Conservation (phyloP, 1,140 invertebrate species). For the Microvelia longipes region DNA sequence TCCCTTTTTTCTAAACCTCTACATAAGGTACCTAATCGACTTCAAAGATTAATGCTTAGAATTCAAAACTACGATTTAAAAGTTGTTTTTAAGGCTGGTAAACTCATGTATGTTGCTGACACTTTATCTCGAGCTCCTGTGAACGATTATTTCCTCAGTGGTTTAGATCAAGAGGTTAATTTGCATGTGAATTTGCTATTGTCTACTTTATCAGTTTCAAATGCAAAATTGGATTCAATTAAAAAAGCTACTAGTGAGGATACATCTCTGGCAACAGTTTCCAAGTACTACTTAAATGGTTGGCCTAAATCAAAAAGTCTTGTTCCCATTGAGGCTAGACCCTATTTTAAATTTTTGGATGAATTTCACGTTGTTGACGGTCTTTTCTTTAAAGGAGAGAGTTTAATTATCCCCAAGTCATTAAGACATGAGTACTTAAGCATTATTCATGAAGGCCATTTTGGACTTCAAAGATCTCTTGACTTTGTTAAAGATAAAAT, state of each 20-base stretch:
- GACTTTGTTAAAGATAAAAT: not conserved
- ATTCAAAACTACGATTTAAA: not conserved
- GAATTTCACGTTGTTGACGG: not conserved
- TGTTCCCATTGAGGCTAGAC: not conserved
- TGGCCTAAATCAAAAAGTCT: not conserved
- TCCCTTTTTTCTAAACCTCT: not conserved
- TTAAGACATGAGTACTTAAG: not conserved
- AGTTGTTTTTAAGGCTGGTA: not conserved
- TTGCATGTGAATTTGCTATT: not conserved
- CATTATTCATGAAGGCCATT: not conserved
- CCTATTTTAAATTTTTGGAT: not conserved
- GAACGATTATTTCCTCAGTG: not conserved
- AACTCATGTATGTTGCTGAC: not conserved
- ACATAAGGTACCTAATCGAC: not conserved
- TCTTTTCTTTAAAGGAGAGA: not conserved
- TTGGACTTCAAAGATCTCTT: not conserved
- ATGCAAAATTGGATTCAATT: not conserved
- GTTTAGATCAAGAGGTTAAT: not conserved
- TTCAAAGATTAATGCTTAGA: not conserved
- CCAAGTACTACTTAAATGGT: not conserved
- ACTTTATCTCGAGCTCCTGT: not conserved
- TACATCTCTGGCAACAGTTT: not conserved
- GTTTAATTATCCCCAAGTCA: not conserved
- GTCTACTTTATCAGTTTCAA: not conserved
- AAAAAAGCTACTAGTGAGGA: not conserved